Evolutionary conservation across 2,113 vertebrate species (phyloP), one percentile per base, ranked within the genome.

Genomic region (Dipodomys stephensi): DNA sequence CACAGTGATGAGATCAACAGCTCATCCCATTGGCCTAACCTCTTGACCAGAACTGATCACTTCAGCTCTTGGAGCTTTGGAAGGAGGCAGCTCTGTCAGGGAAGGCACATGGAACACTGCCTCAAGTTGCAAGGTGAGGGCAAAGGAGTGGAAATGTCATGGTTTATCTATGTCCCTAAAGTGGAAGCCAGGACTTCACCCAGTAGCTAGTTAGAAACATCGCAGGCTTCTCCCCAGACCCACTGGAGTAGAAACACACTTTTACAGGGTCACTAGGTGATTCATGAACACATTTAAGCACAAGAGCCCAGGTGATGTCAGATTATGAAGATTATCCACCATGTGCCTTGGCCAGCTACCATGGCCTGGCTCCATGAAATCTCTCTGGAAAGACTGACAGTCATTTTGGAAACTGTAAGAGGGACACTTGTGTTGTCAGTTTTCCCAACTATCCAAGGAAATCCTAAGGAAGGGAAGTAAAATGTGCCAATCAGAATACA

Each of bases 151-250:
- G 9, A 57, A 81, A 27, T 1, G 7, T 30, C 27, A 5, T 49
- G 18, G 0, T 16, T 72, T 1, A 1, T 20, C 22, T 6, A 6
- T 16, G 2, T 10, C 12, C 32, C 19, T 6, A 13, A 11, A 44
- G n/a, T 4, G 0, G 4, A 20, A 32, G 44, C 18, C 30, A 30
- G 11, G 1, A 0, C 2, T 11, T n/a, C 57, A 68, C 46, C 13
- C 3, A 9, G 23, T 19, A 9, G 25, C 1, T 4, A 32, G 0
- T 9, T 2, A n/a, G 68, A 78, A 32, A 39, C 4, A 20, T 3
- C 35, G 23, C 5, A 6, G 68, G 0, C 1, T 6, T 18, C 22
- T 35, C 49, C 1, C 3, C 20, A 27, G 67, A 65, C 10, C 10
- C 16, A 30, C 8, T 12, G 15, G 27, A 28, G 64, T 20, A 90